Evolutionary conservation across 2,888 invertebrate genomes (phyloP).

Genomic region (Lacanobia wlatinum): DNA sequence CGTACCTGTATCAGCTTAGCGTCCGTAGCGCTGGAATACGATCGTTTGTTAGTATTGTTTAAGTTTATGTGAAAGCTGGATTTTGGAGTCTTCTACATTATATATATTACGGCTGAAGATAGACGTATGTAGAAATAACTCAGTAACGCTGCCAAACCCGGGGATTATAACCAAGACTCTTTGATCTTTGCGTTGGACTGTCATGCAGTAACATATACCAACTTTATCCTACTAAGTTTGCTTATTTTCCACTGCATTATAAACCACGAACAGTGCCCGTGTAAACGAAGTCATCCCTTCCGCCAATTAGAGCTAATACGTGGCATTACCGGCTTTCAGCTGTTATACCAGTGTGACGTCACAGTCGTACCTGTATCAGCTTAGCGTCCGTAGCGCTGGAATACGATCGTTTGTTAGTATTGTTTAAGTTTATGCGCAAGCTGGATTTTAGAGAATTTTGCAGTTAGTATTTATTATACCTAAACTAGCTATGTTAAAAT

Average conservation of each 20-base stretch:
- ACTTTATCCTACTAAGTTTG: background rate
- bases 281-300: slow-evolving; percentile 48
- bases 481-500: background rate
- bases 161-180: no score
- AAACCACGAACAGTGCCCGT: slow-evolving; percentile 9
- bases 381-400: slow-evolving; percentile 13
- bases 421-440: slow-evolving; percentile 8
- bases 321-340: slow-evolving; percentile 66
- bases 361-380: slow-evolving; percentile 52
- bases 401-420: slow-evolving; percentile 41
- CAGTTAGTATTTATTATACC: background rate
- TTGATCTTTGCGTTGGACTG: no score
- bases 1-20: slow-evolving; percentile 42
- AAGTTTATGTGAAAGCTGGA: background rate
- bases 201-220: no score
- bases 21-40: slow-evolving; percentile 27
- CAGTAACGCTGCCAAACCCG: no score
- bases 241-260: background rate
- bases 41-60: slow-evolving; percentile 38
- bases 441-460: slow-evolving; percentile 22
- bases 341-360: slow-evolving; percentile 75
- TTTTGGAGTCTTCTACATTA: no score
- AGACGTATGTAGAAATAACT: no score
- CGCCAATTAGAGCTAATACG: slow-evolving; percentile 76
- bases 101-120: no score